These are phyloP conservation scores for Sitta carolinensis DNA, from an alignment of 2,797 vertebrate genomes.

Conservation along the genomic window DNA sequence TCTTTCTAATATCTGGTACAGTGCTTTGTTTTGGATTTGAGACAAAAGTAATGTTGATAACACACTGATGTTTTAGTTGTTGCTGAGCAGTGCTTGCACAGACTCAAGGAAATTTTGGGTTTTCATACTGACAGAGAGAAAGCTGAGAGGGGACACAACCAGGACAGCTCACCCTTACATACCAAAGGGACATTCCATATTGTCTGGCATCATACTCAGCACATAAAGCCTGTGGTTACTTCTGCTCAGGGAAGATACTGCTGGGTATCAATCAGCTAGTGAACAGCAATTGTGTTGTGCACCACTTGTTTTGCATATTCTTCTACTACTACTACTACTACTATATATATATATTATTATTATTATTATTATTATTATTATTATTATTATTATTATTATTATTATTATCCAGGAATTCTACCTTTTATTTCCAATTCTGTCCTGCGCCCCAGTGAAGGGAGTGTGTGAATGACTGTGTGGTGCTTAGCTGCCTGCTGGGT, in stretches of 20 bases:
- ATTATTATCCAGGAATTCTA: not conserved
- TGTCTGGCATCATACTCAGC: not conserved
- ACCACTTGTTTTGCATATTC: not conserved
- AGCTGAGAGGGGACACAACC: not conserved
- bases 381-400: not conserved
- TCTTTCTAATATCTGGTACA: not conserved
- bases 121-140: not conserved
- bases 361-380: too few relatives aligned
- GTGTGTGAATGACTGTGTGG: not conserved
- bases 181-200: not conserved
- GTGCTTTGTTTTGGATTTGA: not conserved
- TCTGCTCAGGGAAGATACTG: not conserved
- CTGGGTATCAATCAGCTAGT: rapidly evolving
- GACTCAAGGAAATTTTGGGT: not conserved
- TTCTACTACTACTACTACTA: not conserved
- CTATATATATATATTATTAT: not conserved
- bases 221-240: not conserved
- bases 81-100: not conserved
- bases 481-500: not conserved
- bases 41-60: not conserved
- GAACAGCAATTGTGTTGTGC: not conserved
- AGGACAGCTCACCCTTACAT: not conserved
- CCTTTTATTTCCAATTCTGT: not conserved
- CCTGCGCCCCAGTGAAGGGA: too few relatives aligned
- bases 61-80: not conserved